Evolutionary conservation across 2,113 vertebrate genomes (phyloP).

Genomic region (Bubalus kerabau): DNA sequence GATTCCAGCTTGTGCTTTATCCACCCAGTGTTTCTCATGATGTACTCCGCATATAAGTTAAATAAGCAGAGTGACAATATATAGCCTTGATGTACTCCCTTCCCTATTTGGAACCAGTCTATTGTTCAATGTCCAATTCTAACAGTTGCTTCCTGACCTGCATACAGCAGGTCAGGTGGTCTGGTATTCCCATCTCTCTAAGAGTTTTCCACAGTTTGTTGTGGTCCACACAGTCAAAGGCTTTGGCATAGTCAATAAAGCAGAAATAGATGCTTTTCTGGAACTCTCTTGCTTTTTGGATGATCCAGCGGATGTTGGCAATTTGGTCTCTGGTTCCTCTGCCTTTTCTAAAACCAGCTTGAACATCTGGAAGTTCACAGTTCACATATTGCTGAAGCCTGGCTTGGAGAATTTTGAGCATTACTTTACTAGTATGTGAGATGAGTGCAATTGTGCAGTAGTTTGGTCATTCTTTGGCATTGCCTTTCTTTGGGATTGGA

Average conservation of each 20-base stretch:
- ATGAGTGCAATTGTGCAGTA: neutral
- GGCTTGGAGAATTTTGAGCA: neutral
- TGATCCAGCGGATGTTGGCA: neutral
- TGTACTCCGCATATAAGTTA: neutral
- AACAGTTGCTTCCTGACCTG: neutral
- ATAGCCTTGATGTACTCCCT: neutral
- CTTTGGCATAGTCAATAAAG: neutral
- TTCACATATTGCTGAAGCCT: neutral
- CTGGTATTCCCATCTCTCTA: neutral
- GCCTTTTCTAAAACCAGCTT: neutral
- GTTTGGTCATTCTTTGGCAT: neutral
- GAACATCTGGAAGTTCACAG: neutral
- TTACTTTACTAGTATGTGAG: neutral
- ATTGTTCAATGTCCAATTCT: neutral
- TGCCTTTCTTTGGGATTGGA: neutral
- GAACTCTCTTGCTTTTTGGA: neutral
- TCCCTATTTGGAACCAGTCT: neutral
- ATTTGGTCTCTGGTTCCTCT: neutral
- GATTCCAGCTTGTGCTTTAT: neutral
- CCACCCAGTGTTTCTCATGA: neutral
- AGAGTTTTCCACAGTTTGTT: neutral
- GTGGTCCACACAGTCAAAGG: neutral
- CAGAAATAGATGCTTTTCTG: neutral
- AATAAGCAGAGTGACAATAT: neutral
- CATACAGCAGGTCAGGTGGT: neutral